Percentiles rank a stretch among this genome's conserved stretches.
These are phyloP conservation scores for Ictalurus punctatus DNA, from an alignment of 2,113 vertebrate species.

Conservation along the genomic window DNA sequence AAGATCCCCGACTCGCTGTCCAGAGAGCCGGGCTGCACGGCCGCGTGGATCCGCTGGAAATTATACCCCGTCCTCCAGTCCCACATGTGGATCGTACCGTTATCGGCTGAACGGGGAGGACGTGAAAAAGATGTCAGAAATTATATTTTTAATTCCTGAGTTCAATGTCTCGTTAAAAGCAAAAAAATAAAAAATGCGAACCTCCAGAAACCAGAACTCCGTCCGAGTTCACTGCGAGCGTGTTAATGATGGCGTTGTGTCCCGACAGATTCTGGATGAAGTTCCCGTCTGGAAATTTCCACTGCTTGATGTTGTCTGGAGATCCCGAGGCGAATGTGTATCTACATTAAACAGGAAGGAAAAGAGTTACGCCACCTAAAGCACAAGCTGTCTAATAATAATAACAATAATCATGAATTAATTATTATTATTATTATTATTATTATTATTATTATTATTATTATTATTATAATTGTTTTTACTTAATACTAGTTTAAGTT, in stretches of 20 bases:
- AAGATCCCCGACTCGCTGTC: conserved; percentile 99
- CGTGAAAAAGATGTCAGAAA: not conserved
- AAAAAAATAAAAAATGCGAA: conserved; percentile 57
- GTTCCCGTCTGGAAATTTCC: conserved; percentile 97
- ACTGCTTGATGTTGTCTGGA: conserved; percentile 98
- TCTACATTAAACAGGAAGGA: conserved; percentile 68
- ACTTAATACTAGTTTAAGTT: not conserved
- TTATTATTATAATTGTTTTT: not conserved
- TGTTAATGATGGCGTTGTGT: conserved; percentile 97
- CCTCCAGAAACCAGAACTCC: conserved; percentile 97
- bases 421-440: too few relatives aligned
- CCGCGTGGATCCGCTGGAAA: conserved; percentile 95
- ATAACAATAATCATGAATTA: not conserved
- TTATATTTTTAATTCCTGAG: too few relatives aligned
- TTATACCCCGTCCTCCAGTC: conserved; percentile 99
- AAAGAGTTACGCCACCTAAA: not conserved
- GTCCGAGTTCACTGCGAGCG: conserved; percentile 91
- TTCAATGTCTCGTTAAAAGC: not conserved
- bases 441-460: too few relatives aligned
- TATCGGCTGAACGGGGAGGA: conserved; percentile 79
- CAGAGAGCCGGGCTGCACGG: conserved; percentile 94
- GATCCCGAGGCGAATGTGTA: conserved; percentile 98
- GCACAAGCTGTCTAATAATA: not conserved
- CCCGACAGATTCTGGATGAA: conserved; percentile 99
- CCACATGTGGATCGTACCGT: conserved; percentile 98